Evolutionary conservation across 2,113 vertebrate species (phyloP).

Genomic region (Pseudonaja textilis): DNA sequence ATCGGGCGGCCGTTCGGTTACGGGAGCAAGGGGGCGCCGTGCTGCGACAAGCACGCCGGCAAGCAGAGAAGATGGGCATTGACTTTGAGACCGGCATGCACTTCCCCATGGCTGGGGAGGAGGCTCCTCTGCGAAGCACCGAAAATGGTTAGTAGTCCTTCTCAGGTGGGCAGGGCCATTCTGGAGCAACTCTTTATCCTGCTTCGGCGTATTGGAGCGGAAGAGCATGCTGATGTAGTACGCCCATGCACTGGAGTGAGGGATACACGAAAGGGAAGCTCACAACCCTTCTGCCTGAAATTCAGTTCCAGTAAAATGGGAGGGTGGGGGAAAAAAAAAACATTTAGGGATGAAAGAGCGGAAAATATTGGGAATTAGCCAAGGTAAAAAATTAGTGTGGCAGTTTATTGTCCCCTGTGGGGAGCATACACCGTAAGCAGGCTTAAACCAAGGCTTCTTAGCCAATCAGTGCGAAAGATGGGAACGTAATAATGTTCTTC

Average conservation of each 20-base stretch:
- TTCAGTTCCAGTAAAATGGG: not conserved
- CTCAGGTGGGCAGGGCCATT: not conserved
- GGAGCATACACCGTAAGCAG: not conserved
- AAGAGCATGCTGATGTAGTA: not conserved
- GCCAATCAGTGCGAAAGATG: not conserved
- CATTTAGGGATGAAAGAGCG: not conserved
- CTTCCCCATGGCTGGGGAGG: slow-evolving; percentile 84
- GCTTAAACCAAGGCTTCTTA: not conserved
- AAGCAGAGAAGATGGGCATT: slow-evolving; percentile 95
- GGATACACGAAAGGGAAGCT: not conserved
- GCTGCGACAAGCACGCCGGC: slow-evolving; percentile 87
- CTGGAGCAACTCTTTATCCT: not conserved
- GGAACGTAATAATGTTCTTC: not conserved
- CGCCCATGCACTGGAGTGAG: not conserved
- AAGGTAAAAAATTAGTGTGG: not conserved
- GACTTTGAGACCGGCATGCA: slow-evolving; percentile 96
- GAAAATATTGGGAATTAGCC: not conserved
- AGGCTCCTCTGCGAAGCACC: slow-evolving; percentile 66
- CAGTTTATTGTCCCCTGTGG: not conserved
- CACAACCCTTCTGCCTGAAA: not conserved
- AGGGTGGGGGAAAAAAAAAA: not conserved
- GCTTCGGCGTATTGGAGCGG: not conserved
- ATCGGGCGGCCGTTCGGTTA: slow-evolving; percentile 90
- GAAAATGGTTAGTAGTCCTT: slow-evolving; percentile 72
- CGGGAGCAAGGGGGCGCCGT: slow-evolving; percentile 87